Conservation (phyloP, 2,113 vertebrate genomes). For the Cathartes aura region DNA sequence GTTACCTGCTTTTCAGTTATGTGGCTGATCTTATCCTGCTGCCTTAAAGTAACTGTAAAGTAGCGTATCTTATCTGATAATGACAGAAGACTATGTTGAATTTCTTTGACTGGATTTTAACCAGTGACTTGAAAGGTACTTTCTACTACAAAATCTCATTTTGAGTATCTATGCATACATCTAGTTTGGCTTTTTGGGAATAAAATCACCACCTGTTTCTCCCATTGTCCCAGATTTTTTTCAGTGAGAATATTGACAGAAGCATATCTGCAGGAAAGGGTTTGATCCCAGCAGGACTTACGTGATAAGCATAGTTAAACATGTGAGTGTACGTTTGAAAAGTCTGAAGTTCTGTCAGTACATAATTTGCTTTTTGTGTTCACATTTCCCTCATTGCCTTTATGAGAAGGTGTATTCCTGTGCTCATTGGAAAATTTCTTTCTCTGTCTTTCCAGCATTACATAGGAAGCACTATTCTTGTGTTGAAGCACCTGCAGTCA, state of each 20-base stretch:
- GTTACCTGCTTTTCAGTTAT: background rate
- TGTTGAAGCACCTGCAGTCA: background rate
- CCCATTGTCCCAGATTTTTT: background rate
- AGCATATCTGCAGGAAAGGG: background rate
- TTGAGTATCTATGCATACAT: background rate
- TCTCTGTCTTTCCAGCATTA: background rate
- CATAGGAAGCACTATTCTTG: background rate
- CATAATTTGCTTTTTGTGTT: background rate
- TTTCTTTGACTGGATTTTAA: conserved; percentile 1
- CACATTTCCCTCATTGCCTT: background rate
- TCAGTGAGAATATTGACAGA: background rate
- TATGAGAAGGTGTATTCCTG: background rate
- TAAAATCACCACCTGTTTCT: background rate
- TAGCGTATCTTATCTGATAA: background rate
- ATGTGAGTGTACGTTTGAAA: background rate
- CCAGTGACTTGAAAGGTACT: background rate
- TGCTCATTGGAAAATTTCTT: background rate
- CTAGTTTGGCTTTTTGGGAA: background rate
- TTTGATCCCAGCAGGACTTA: background rate
- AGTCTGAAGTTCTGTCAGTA: background rate
- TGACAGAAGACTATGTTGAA: background rate
- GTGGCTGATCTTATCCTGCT: background rate
- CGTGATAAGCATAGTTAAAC: background rate
- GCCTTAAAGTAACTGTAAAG: background rate
- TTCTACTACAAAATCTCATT: background rate